These are phyloP conservation scores for Rhinoderma darwinii DNA, from an alignment of 2,113 vertebrate species.

Conservation along the genomic window DNA sequence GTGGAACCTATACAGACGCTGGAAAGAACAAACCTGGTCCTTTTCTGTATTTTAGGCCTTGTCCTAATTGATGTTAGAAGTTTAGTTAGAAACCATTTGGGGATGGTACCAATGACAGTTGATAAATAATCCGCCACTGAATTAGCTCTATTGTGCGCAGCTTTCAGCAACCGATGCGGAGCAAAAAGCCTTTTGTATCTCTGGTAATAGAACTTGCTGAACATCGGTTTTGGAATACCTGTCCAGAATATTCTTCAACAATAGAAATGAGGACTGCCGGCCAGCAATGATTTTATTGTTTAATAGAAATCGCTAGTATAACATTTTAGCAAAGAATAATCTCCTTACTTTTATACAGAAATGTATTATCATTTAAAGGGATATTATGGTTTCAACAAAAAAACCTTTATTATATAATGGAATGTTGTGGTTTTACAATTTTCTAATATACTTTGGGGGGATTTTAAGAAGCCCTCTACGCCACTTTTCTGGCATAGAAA, in stretches of 20 bases:
- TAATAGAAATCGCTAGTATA: neutral
- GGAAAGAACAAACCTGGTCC: neutral
- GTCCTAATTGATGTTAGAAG: neutral
- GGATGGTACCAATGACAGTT: conserved; percentile 27
- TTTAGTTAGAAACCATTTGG: conserved; percentile 15
- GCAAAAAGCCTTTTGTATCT: conserved; percentile 55
- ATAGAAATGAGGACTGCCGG: neutral
- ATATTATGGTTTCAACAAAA: too few species aligned
- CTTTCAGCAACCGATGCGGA: conserved; percentile 21
- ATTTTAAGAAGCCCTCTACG: too few species aligned
- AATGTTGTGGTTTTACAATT: too few species aligned
- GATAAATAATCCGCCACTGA: conserved; percentile 45
- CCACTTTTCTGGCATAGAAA: too few species aligned
- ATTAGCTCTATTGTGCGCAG: conserved; percentile 46
- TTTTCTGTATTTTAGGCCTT: neutral
- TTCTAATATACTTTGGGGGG: too few species aligned
- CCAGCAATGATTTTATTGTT: neutral
- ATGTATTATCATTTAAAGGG: neutral
- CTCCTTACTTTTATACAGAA: neutral
- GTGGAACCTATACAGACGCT: neutral
- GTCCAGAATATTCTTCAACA: conserved; percentile 4
- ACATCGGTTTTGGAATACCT: conserved; percentile 41
- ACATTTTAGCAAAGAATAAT: neutral
- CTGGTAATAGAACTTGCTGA: conserved; percentile 49
- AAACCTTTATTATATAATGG: too few species aligned